Conservation (phyloP, 2,797 vertebrate species). For the Lagorchestes hirsutus region DNA sequence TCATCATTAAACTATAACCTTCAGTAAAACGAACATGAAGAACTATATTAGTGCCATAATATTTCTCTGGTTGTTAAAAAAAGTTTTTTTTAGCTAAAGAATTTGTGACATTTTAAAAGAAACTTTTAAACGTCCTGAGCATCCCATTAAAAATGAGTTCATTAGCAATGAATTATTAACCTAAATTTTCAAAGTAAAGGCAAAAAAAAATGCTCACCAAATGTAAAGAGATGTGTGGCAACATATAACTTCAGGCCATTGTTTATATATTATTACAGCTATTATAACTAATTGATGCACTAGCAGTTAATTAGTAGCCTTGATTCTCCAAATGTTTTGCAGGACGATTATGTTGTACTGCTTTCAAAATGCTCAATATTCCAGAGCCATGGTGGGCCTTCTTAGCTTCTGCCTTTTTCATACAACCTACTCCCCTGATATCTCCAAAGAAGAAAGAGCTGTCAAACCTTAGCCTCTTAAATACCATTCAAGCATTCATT, state of each 20-base stretch:
- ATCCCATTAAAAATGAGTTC: conserved; percentile 66
- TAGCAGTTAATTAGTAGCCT: conserved; percentile 76
- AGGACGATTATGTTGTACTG: conserved; percentile 70
- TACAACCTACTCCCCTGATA: background rate
- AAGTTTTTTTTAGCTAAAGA: conserved; percentile 50
- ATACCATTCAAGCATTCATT: fast-evolving
- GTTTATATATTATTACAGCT: conserved; percentile 66
- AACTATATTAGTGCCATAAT: background rate
- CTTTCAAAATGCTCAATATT: conserved; percentile 43
- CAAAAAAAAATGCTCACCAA: conserved; percentile 42
- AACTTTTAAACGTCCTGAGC: conserved; percentile 35
- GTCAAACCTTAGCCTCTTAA: background rate
- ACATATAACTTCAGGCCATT: conserved; percentile 30
- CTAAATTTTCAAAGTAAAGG: conserved; percentile 76
- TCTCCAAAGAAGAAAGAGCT: background rate
- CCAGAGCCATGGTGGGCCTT: conserved; percentile 24
- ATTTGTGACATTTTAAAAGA: conserved; percentile 14
- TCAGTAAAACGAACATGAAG: background rate
- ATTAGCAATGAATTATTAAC: conserved; percentile 78
- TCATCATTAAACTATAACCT: background rate
- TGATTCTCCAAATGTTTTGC: conserved; percentile 60
- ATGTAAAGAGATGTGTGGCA: conserved; percentile 31
- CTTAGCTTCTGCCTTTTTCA: background rate
- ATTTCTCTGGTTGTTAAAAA: background rate
- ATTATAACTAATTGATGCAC: conserved; percentile 76